Evolutionary conservation across 37 sponge, comb jelly and placozoan species (phyloP), one percentile per base, ranked within the genome.

Genomic region (Chondrilla cf. caribensis): DNA sequence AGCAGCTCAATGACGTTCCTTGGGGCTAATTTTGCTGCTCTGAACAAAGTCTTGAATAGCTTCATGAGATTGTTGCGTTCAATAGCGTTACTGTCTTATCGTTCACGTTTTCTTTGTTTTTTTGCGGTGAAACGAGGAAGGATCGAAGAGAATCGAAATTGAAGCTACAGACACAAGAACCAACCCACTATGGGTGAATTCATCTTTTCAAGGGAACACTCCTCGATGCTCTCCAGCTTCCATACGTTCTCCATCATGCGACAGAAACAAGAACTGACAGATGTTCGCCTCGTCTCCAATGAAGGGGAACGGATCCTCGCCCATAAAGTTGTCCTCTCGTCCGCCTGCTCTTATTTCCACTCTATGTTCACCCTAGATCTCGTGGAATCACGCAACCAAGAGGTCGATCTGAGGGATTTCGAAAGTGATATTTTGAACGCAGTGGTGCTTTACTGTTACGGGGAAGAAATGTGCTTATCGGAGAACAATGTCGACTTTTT

Each of bases 281-380:
- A 89, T 58, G 86, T 84, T 19, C 44, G 42, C 0, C 59, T 89
- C 28, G 70, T 80, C 38, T 24, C 81, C 9, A 78, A 75, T 22
- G 17, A 31, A 21, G 77, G 86, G 26, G 47, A 76, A 21, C 64
- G 37, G 22, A 67, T 89, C 31, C 25, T 38, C 17, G 89, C 82
- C 0, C 89, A 89, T 79, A 36, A 77, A 19, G 51, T 24, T 0
- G 79, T 89, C n/a, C 77, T 89, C n/a, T 76, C 89, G 0, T 81
- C 82, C 26, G 15, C 54, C 35, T 82, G 82, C 32, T 81, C 89
- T 26, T 89, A 77, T 78, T 89, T 89, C 82, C 60, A 59, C 14
- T 81, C 82, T 0, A 85, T 89, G 89, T 89, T 89, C 36, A 71
- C 72, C 33, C 60, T 29, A 38, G 43, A 80, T 36, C 82, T 89